Evolutionary conservation across 1,140 invertebrate species (phyloP), one percentile per base, ranked within the genome.

Genomic region (Leptestheria dahalacensis): DNA sequence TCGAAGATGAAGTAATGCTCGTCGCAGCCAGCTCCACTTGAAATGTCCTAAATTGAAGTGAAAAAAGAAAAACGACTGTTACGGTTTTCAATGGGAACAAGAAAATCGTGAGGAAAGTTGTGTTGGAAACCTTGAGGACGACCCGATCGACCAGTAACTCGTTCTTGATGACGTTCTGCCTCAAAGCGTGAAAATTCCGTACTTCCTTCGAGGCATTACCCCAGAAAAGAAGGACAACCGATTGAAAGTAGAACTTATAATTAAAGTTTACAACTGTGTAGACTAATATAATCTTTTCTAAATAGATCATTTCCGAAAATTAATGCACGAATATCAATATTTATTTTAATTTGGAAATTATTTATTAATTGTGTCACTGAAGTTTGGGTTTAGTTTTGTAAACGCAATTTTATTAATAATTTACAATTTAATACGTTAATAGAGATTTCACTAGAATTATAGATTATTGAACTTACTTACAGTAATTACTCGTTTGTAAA

Each of bases 1-100:
- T 96, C 92, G 73, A 96, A 97, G 0, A 97, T 91, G 74, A 97
- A 97, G 70, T 97, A 96, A 68, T 96, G 91, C 70, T 97, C 92
- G 70, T 97, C 93, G 71, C 97, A 97, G 3, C 90, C 91, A 0
- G 92, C 91, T 11, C 92, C 97, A 46, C 96, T 71, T 71, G 94
- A 91, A 2, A 97, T 88, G 73, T 97, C 93, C 81, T 84, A 63
- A 60, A 72, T 69, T 50, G 55, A 15, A 55, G 24, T 56, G 62
- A 49, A 54, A 49, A 61, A 56, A 49, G 48, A n/a, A 62, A 59
- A 46, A 54, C 23, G 62, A 41, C 18, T 10, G n/a, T 53, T 9
- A 50, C 25, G 2, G 29, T 57, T 62, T 18, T 26, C 29, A 1
- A 12, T 12, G n/a, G n/a, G 51, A 29, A 29, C 21, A 25, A 47